Percentiles rank a stretch among this genome's conserved stretches.
Evolutionary conservation across 2,113 vertebrate genomes (phyloP).

Genomic region (Prunella himalayana): DNA sequence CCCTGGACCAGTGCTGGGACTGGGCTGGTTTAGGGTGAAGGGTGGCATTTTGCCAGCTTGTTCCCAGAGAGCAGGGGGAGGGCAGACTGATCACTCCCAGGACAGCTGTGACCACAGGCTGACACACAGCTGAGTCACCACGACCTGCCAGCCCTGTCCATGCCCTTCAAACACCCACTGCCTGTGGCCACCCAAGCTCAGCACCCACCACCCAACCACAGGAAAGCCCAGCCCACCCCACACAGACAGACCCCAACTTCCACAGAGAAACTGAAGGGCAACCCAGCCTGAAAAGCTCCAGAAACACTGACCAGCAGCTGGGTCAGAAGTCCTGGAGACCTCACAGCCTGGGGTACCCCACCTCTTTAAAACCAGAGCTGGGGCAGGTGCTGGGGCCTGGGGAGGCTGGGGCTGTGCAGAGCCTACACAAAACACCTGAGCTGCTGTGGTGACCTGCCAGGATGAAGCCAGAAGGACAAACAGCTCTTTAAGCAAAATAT

Average conservation of each 20-base stretch:
- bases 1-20: not conserved
- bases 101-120: not conserved
- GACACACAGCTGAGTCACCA: accelerated
- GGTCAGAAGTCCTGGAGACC: not conserved
- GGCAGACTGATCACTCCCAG: not conserved
- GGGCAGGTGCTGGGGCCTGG: not conserved
- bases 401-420: not conserved
- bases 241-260: not conserved
- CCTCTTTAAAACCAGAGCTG: not conserved
- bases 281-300: not conserved
- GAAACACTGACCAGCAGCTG: not conserved
- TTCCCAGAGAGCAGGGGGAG: not conserved
- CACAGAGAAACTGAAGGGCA: not conserved
- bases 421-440: not conserved
- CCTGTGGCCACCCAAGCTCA: not conserved
- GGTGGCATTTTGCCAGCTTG: not conserved
- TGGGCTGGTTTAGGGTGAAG: not conserved
- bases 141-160: not conserved
- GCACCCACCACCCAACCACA: not conserved
- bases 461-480: slow-evolving; percentile 14
- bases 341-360: accelerated
- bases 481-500: slow-evolving; percentile 1
- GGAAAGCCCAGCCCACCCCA: not conserved
- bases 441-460: not conserved
- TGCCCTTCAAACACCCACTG: not conserved